phyloP scores from a whole-genome alignment of 92 coral and sea anemone species.

The Metridium senile region DNA sequence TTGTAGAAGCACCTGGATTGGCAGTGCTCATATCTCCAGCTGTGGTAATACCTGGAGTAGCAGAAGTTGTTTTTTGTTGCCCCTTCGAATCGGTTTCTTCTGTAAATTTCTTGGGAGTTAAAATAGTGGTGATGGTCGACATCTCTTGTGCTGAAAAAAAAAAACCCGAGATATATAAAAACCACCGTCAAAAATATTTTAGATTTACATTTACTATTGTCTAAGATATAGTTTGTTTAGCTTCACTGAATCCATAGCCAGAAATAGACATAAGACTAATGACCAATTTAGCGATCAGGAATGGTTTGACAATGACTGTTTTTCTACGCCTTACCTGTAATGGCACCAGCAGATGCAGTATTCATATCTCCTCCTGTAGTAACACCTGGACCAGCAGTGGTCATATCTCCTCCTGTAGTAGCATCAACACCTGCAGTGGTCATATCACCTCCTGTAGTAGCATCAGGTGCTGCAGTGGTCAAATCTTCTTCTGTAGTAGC shows the following conservation, averaged over 20 bases:
- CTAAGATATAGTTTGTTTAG: too few species aligned
- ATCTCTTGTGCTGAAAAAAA: too few species aligned
- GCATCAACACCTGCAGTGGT: neutral
- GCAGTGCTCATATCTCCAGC: neutral
- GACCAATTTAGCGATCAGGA: too few species aligned
- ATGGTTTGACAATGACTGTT: too few species aligned
- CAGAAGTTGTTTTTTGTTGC: neutral
- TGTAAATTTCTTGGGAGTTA: neutral
- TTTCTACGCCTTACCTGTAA: neutral
- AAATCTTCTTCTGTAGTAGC: neutral
- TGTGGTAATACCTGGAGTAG: neutral
- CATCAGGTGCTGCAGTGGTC: neutral
- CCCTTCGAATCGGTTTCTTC: neutral
- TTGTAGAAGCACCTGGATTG: neutral
- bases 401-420: neutral
- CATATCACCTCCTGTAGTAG: neutral
- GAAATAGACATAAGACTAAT: too few species aligned
- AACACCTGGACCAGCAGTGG: neutral
- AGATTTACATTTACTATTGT: too few species aligned
- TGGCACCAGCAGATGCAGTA: neutral
- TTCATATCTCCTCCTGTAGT: neutral
- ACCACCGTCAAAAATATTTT: too few species aligned
- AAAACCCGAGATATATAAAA: too few species aligned
- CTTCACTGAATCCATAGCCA: too few species aligned
- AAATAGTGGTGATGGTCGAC: too few species aligned